phyloP scores from a whole-genome alignment of 2,113 vertebrate species.

The Alosa alosa region DNA sequence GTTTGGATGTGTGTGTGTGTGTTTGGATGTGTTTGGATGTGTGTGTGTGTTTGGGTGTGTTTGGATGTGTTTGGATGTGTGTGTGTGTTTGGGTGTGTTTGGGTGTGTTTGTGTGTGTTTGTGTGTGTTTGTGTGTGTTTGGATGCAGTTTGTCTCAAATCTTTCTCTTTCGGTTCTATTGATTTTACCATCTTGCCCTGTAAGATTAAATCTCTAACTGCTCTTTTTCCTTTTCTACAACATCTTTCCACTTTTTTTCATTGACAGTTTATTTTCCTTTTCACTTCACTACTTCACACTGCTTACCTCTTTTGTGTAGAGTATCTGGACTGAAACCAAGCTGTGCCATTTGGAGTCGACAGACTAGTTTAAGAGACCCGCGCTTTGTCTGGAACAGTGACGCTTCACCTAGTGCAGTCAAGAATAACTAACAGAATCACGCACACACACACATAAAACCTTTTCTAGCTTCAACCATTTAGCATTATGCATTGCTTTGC shows the following conservation, averaged over 20 bases:
- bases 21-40: background rate
- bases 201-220: slow-evolving; percentile 7
- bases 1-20: too few species aligned
- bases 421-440: background rate
- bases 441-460: background rate
- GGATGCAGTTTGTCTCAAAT: background rate
- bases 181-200: background rate
- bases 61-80: background rate
- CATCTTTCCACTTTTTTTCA: background rate
- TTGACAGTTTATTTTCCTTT: background rate
- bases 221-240: background rate
- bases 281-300: background rate
- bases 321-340: background rate
- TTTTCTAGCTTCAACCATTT: background rate
- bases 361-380: background rate
- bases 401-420: background rate
- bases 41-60: slow-evolving; percentile 1
- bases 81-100: too few species aligned
- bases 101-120: background rate
- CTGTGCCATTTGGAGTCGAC: background rate
- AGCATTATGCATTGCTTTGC: too few species aligned
- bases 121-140: slow-evolving; percentile 3
- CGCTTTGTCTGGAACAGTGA: background rate
- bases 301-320: background rate
- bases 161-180: background rate